Conservation (phyloP, 2,888 invertebrate genomes). For the Beris chalybata region DNA sequence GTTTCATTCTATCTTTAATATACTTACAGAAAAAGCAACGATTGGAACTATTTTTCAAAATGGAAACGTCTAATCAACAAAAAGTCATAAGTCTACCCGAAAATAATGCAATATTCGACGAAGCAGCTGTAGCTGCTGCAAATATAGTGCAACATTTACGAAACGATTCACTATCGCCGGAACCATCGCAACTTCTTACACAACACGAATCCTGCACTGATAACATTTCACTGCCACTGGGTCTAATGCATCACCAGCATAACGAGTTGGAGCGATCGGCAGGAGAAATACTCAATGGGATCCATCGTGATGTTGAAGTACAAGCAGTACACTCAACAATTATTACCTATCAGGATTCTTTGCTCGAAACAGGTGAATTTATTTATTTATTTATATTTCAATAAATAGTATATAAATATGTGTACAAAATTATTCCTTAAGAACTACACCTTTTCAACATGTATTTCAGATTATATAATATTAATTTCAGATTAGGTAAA, state of each 20-base stretch:
- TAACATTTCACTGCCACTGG: constrained; percentile 4
- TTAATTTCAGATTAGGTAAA: too few relatives aligned
- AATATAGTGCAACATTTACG: constrained; percentile 51
- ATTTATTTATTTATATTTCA: background rate
- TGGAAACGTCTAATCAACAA: constrained; percentile 54
- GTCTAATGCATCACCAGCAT: constrained; percentile 37
- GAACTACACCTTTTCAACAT: too few relatives aligned
- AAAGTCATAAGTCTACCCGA: constrained; percentile 39
- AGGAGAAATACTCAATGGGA: constrained; percentile 63
- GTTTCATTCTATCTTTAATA: too few relatives aligned
- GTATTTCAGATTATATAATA: too few relatives aligned
- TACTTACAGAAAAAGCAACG: constrained; percentile 59
- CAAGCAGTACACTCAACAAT: constrained; percentile 59
- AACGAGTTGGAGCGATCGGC: constrained; percentile 61
- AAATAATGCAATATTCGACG: constrained; percentile 47
- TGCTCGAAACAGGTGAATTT: constrained; percentile 52
- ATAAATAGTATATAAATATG: too few relatives aligned
- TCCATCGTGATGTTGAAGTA: constrained; percentile 63
- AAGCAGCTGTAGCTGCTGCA: constrained; percentile 53
- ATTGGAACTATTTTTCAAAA: constrained; percentile 60
- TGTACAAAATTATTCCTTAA: too few relatives aligned
- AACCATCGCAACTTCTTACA: constrained; percentile 24
- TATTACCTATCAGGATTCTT: constrained; percentile 53
- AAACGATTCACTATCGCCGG: constrained; percentile 31
- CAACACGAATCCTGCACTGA: background rate